A percentile compares a stretch with the other conserved stretches of the same genome.
phyloP scores from a whole-genome alignment of 2,888 invertebrate genomes.

The Ceraclea dissimilis region DNA sequence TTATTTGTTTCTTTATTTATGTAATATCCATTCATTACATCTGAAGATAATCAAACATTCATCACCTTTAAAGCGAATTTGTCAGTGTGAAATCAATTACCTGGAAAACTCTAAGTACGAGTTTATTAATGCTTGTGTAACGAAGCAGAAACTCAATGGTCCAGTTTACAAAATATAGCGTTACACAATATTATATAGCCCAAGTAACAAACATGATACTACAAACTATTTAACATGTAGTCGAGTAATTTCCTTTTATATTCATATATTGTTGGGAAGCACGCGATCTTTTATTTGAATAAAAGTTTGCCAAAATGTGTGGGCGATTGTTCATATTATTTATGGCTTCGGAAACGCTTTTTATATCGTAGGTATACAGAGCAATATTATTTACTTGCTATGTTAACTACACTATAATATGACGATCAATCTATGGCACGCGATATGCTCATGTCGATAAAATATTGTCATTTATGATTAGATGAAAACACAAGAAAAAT shows the following conservation, averaged over 20 bases:
- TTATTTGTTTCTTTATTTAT: too few species aligned
- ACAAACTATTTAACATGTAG: too few species aligned
- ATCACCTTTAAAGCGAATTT: too few species aligned
- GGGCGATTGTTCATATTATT: slow-evolving; percentile 15
- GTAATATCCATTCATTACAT: too few species aligned
- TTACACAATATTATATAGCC: too few species aligned
- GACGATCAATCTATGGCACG: slow-evolving; percentile 4
- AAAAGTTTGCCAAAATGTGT: slow-evolving; percentile 17
- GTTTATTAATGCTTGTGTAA: background rate
- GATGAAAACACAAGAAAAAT: slow-evolving; percentile 7
- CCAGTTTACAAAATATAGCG: too few species aligned
- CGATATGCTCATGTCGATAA: slow-evolving; percentile 10
- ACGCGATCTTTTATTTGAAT: slow-evolving; percentile 20
- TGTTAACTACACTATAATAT: slow-evolving; percentile 5
- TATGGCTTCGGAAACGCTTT: slow-evolving; percentile 16
- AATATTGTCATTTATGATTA: slow-evolving; percentile 10
- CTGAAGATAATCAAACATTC: too few species aligned
- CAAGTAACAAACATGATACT: too few species aligned
- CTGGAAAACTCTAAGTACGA: background rate
- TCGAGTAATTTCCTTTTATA: background rate
- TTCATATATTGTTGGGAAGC: background rate
- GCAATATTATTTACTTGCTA: slow-evolving; percentile 3
- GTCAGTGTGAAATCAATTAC: too few species aligned
- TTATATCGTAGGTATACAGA: background rate
- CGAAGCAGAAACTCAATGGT: background rate